These are phyloP conservation scores for Scyliorhinus canicula DNA, from an alignment of 2,797 vertebrate species.

Conservation along the genomic window DNA sequence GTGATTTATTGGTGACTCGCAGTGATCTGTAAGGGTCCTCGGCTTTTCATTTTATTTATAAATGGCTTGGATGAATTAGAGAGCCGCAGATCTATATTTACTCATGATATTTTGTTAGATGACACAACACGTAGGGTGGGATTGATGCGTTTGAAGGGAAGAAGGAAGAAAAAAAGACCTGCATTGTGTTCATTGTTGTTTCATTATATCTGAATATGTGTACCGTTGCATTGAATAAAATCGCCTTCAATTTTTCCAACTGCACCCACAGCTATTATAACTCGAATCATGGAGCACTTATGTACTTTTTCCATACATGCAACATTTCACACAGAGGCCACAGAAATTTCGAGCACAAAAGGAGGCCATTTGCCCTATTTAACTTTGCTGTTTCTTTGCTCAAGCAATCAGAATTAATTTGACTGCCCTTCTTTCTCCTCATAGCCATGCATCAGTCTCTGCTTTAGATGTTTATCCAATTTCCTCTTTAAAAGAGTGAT, in stretches of 20 bases:
- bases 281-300: background rate
- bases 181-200: background rate
- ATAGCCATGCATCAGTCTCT: background rate
- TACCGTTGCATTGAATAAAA: background rate
- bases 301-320: background rate
- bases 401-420: background rate
- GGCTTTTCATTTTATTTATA: no score
- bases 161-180: background rate
- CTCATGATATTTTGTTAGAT: no score
- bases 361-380: background rate
- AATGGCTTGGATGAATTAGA: no score
- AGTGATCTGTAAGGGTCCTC: no score
- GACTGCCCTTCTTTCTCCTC: background rate
- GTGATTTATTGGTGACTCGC: no score
- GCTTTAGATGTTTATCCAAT: background rate
- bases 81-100: no score
- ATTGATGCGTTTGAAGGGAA: background rate
- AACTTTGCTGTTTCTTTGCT: background rate
- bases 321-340: background rate
- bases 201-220: background rate
- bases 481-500: background rate
- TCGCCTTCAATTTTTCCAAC: background rate
- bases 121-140: no score
- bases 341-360: background rate
- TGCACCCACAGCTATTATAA: background rate